Evolutionary conservation across 2,888 invertebrate genomes (phyloP).

Genomic region (Shargacucullia verbasci): DNA sequence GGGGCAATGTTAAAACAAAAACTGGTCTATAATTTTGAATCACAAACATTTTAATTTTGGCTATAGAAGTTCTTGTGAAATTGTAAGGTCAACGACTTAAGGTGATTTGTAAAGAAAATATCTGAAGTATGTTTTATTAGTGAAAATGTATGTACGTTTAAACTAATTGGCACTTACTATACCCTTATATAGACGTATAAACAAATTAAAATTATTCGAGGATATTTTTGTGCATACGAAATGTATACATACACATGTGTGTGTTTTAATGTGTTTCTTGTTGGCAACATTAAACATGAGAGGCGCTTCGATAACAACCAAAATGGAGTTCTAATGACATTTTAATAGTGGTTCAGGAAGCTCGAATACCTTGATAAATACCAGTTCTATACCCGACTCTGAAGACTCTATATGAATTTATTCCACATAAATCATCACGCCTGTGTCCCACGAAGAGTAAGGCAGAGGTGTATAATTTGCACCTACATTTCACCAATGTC

Average conservation of each 20-base stretch:
- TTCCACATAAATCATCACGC: too few relatives aligned
- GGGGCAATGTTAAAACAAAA: too few relatives aligned
- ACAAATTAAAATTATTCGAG: neutral
- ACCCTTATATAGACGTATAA: neutral
- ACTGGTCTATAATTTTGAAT: too few relatives aligned
- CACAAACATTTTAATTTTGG: too few relatives aligned
- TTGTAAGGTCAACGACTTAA: too few relatives aligned
- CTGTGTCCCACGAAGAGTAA: too few relatives aligned
- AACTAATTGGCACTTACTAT: neutral
- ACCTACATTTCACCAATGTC: too few relatives aligned
- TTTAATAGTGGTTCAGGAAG: slow-evolving; percentile 73
- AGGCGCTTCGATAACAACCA: slow-evolving; percentile 63
- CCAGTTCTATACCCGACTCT: slow-evolving; percentile 42
- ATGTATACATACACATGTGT: slow-evolving; percentile 29
- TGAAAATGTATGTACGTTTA: too few relatives aligned
- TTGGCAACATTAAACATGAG: slow-evolving; percentile 53
- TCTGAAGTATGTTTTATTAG: too few relatives aligned
- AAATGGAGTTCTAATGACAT: slow-evolving; percentile 72
- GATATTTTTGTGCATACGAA: slow-evolving; percentile 9
- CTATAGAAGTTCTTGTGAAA: too few relatives aligned
- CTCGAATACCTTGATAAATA: slow-evolving; percentile 60
- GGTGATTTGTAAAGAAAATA: too few relatives aligned
- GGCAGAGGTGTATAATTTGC: too few relatives aligned
- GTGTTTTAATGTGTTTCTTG: slow-evolving; percentile 56
- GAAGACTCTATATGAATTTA: slow-evolving; percentile 34